Evolutionary conservation across 2,113 vertebrate species (phyloP), one percentile per base, ranked within the genome.

Genomic region (Scomber colias): DNA sequence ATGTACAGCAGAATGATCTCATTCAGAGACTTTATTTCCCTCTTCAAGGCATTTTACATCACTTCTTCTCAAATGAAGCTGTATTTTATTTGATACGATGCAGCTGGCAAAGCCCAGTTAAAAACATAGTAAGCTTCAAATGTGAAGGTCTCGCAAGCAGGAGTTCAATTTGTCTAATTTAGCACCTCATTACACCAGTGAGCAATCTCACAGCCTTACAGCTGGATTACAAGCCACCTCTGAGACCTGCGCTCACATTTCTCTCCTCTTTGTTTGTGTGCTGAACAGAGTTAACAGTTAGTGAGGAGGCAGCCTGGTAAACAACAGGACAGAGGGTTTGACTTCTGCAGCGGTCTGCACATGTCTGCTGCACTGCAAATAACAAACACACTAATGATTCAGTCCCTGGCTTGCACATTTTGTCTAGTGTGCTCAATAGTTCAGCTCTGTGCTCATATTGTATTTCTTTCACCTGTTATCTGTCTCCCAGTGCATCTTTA

Each of bases 111-210:
- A 54, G 12, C 16, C 0, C 13, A 27, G 0, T 63, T 51, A 63
- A 63, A 27, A 70, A 79, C 35, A 16, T 0, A 35, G 24, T 14
- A 40, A 40, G 12, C 27, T 15, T 19, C 16, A 14, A 27, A 4
- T 24, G 15, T 50, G 64, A 13, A 62, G 19, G 30, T 78, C 54
- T 21, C 21, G 3, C 24, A 27, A 54, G 35, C 27, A 73, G 49
- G 27, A 62, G 61, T 73, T 71, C 51, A 72, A 48, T 75, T 76
- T 68, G 55, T 86, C 56, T 53, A 71, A 77, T 71, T 62, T 57
- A 81, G 57, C 27, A 63, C 17, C 64, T 70, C 73, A 72, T 81
- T 68, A 82, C 70, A 67, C 31, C 50, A 66, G 24, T 30, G 55
- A 73, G 19, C 35, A 44, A 15, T 44, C 72, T 62, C 45, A 30